These are phyloP conservation scores for Acestrorhynchus altus DNA, from an alignment of 2,797 vertebrate species.

Conservation along the genomic window DNA sequence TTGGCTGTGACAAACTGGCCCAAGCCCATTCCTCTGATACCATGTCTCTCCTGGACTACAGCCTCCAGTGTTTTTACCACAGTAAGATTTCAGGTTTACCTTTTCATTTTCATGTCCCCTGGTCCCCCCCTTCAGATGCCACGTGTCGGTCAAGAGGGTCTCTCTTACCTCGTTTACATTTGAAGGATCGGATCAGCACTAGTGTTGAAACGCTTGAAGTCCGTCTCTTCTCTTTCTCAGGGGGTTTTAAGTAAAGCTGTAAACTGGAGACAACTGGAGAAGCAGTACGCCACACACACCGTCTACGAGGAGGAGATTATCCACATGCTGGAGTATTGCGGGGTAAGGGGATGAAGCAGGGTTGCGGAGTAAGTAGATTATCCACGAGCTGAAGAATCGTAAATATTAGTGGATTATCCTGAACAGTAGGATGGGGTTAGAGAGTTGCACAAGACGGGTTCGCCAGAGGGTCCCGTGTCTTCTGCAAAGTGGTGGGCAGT, in stretches of 20 bases:
- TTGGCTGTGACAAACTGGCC: constrained; percentile 97
- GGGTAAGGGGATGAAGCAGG: constrained; percentile 78
- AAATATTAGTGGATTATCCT: background rate
- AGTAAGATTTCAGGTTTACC: constrained; percentile 73
- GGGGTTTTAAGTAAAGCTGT: constrained; percentile 95
- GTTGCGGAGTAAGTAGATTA: background rate
- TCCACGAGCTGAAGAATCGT: background rate
- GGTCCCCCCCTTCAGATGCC: background rate
- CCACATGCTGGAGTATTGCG: constrained; percentile 94
- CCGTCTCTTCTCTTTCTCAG: constrained; percentile 71
- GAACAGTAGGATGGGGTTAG: too few relatives aligned
- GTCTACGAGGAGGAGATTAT: constrained; percentile 96
- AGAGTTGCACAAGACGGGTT: too few relatives aligned
- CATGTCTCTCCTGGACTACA: constrained; percentile 97
- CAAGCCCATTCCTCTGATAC: constrained; percentile 94
- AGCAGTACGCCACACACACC: constrained; percentile 90
- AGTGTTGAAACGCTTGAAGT: background rate
- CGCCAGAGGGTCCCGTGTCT: too few relatives aligned
- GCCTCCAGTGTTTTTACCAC: constrained; percentile 97
- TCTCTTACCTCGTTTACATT: background rate
- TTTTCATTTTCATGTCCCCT: background rate
- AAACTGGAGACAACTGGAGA: constrained; percentile 94
- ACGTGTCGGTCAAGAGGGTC: background rate
- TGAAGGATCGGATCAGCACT: background rate
- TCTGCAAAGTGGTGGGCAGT: too few relatives aligned